Evolutionary conservation across 1,140 invertebrate species (phyloP).

Genomic region (Drosophila takahashii): DNA sequence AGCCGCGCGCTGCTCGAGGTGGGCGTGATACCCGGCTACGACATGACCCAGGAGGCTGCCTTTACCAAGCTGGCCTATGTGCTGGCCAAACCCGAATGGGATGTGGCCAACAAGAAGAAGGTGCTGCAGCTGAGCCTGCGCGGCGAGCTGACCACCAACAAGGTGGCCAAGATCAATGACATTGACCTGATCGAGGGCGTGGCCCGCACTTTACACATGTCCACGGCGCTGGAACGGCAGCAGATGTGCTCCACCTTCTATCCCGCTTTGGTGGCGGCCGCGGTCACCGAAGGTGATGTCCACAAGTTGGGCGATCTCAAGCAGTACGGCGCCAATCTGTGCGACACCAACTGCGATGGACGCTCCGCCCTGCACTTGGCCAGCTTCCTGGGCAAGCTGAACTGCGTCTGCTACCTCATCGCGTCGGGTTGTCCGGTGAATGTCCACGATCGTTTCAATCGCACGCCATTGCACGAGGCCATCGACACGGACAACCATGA

Average conservation of each 20-base stretch:
- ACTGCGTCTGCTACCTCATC: conserved; percentile 86
- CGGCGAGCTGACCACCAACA: conserved; percentile 86
- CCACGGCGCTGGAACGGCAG: conserved; percentile 88
- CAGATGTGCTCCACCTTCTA: conserved; percentile 91
- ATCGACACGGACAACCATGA: conserved; percentile 87
- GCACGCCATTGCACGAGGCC: conserved; percentile 88
- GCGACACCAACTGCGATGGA: conserved; percentile 90
- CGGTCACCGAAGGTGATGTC: conserved; percentile 88
- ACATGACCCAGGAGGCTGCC: conserved; percentile 98
- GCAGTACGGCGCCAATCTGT: conserved; percentile 90
- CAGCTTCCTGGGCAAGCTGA: conserved; percentile 88
- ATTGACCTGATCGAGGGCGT: conserved; percentile 88
- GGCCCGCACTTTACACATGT: conserved; percentile 88
- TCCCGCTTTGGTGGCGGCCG: conserved; percentile 90
- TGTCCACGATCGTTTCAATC: conserved; percentile 85
- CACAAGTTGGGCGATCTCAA: conserved; percentile 81
- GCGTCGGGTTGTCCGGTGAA: conserved; percentile 93
- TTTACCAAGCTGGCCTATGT: conserved; percentile 96
- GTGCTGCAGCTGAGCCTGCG: conserved; percentile 91
- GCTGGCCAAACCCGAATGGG: conserved; percentile 92
- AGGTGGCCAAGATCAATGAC: conserved; percentile 73
- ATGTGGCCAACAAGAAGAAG: conserved; percentile 89
- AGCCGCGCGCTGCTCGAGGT: conserved; percentile 87
- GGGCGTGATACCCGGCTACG: conserved; percentile 94
- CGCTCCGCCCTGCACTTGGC: conserved; percentile 94